Evolutionary conservation across 2,113 vertebrate genomes (phyloP).

Genomic region (Megalops atlanticus): DNA sequence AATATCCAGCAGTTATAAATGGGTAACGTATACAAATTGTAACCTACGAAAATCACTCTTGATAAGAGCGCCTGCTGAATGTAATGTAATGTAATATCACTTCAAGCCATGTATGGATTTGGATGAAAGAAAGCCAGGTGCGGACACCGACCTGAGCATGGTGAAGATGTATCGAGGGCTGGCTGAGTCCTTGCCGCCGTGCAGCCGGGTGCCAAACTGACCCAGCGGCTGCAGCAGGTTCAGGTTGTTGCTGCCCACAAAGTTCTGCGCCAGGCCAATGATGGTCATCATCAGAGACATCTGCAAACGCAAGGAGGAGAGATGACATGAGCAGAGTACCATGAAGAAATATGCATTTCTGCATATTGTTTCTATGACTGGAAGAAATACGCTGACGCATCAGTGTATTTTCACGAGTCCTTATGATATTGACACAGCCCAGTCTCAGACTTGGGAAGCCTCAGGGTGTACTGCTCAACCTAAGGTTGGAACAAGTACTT

Average conservation of each 20-base stretch:
- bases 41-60: not conserved
- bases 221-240: constrained; percentile 91
- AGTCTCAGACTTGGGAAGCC: too few species aligned
- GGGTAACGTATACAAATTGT: too few species aligned
- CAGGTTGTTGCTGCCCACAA: constrained; percentile 97
- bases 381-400: not conserved
- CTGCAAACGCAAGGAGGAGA: constrained; percentile 58
- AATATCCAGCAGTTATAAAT: too few species aligned
- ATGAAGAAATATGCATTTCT: not conserved
- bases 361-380: too few species aligned
- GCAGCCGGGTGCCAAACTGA: constrained; percentile 94
- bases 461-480: not conserved
- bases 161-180: constrained; percentile 99
- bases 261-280: constrained; percentile 92
- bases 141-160: constrained; percentile 87
- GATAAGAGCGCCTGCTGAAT: too few species aligned
- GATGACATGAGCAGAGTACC: not conserved
- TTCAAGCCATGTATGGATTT: too few species aligned
- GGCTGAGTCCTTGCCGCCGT: constrained; percentile 95
- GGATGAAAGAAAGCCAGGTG: constrained; percentile 18
- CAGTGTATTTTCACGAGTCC: too few species aligned
- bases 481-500: too few species aligned
- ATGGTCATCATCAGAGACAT: constrained; percentile 96
- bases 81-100: too few species aligned
- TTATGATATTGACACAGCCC: too few species aligned